Percentiles rank a stretch among this genome's conserved stretches.
These are phyloP conservation scores for Acromyrmex heyeri DNA, from an alignment of 1,140 invertebrate genomes.

Conservation along the genomic window DNA sequence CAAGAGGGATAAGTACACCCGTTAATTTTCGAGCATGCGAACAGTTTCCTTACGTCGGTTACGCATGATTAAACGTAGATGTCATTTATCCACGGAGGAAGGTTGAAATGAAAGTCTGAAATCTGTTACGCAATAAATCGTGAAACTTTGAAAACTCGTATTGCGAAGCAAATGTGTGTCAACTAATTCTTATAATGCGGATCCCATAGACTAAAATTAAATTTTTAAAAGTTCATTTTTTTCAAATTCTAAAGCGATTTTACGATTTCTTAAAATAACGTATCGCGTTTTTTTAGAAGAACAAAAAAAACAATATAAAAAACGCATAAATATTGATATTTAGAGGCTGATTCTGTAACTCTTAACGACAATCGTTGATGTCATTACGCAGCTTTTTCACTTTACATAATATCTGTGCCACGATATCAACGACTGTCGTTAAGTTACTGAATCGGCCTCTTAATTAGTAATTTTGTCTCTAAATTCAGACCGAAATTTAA, in stretches of 20 bases:
- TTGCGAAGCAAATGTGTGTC: not conserved
- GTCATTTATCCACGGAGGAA: constrained; percentile 28
- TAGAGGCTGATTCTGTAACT: too few relatives aligned
- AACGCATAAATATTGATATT: not conserved
- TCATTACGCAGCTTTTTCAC: too few relatives aligned
- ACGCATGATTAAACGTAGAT: constrained; percentile 29
- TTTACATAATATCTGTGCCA: too few relatives aligned
- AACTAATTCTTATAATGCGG: not conserved
- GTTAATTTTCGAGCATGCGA: constrained; percentile 18
- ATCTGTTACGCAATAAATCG: not conserved
- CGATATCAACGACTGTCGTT: too few relatives aligned
- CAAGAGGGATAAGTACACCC: not conserved
- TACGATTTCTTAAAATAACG: not conserved
- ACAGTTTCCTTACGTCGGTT: not conserved
- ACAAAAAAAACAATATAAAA: not conserved
- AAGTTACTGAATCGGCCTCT: too few relatives aligned
- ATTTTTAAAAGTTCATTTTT: not conserved
- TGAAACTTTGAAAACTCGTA: not conserved
- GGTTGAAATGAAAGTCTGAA: constrained; percentile 30
- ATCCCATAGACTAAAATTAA: not conserved
- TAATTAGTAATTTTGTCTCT: not conserved
- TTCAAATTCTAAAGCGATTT: not conserved
- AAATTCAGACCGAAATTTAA: not conserved
- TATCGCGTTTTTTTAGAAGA: not conserved
- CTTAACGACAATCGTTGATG: too few relatives aligned